Percentiles rank a stretch among this genome's conserved stretches.
Conservation (phyloP, 2,113 vertebrate species). For the Pseudopodoces humilis region DNA sequence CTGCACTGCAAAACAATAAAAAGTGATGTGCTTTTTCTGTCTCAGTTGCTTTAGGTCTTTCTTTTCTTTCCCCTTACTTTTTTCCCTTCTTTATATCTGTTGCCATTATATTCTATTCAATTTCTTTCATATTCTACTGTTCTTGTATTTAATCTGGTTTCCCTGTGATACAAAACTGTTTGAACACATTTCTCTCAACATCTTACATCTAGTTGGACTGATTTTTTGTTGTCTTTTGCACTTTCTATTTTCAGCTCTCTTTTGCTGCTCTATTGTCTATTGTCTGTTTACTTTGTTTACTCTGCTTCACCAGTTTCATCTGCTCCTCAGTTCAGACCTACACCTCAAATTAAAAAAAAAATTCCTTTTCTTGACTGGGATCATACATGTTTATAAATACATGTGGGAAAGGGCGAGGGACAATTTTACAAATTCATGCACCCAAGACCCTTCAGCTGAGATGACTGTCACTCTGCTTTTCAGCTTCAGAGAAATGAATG, state of each 20-base stretch:
- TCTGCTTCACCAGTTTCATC: background rate
- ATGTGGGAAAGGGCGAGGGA: background rate
- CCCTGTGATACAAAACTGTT: background rate
- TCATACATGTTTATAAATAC: background rate
- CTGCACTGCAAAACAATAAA: background rate
- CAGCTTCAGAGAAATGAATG: background rate
- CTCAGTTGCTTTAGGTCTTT: background rate
- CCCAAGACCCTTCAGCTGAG: background rate
- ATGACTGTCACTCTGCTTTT: background rate
- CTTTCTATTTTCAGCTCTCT: background rate
- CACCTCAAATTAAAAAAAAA: background rate
- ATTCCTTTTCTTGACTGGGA: background rate
- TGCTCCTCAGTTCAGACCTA: background rate
- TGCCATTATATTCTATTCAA: background rate
- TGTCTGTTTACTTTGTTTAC: background rate
- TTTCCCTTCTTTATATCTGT: background rate
- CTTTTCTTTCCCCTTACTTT: background rate
- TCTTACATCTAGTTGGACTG: background rate
- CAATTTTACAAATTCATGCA: background rate
- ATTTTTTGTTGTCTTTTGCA: background rate
- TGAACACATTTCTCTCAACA: slow-evolving; percentile 1
- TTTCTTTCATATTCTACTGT: background rate
- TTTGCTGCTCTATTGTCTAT: background rate
- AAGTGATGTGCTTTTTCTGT: background rate
- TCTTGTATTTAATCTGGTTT: slow-evolving; percentile 21